Conservation (phyloP, 2,113 vertebrate species). For the Salvator merianae region DNA sequence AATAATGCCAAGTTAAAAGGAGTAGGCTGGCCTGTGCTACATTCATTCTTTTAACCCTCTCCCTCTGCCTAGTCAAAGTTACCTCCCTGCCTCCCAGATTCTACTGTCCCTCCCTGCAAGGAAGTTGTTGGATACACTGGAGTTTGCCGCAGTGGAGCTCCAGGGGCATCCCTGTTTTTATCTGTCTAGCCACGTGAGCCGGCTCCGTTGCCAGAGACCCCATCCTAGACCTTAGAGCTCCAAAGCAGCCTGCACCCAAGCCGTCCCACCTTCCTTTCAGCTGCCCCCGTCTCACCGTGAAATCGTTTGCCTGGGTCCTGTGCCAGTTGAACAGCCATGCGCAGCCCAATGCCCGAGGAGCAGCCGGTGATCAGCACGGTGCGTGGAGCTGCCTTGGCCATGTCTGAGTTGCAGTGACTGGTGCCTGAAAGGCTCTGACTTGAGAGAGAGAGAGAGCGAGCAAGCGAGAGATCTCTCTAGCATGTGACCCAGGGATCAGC, state of each 20-base stretch:
- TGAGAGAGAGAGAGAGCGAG: neutral
- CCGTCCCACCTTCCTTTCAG: neutral
- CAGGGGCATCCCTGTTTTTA: no score
- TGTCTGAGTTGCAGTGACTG: conserved; percentile 33
- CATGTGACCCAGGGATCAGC: conserved; percentile 31
- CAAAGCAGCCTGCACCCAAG: neutral
- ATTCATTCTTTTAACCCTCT: neutral
- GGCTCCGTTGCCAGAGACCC: neutral
- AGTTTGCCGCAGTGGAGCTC: neutral
- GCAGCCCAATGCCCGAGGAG: conserved; percentile 84
- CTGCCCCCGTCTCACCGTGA: conserved; percentile 70
- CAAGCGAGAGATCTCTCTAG: neutral
- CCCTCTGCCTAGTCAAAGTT: no score
- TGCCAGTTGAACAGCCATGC: conserved; percentile 78
- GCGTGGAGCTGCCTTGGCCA: conserved; percentile 50
- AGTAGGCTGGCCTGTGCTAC: neutral
- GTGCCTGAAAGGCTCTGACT: conserved; percentile 25
- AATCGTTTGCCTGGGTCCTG: conserved; percentile 77
- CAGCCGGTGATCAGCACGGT: conserved; percentile 83
- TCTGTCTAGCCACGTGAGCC: no score
- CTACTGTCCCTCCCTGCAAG: neutral
- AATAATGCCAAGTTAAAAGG: neutral
- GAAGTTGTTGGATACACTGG: neutral
- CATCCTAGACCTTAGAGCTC: neutral
- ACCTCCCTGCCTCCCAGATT: neutral